Evolutionary conservation across 2,888 invertebrate genomes (phyloP), one percentile per base, ranked within the genome.

Genomic region (Drosophila percnosoma): DNA sequence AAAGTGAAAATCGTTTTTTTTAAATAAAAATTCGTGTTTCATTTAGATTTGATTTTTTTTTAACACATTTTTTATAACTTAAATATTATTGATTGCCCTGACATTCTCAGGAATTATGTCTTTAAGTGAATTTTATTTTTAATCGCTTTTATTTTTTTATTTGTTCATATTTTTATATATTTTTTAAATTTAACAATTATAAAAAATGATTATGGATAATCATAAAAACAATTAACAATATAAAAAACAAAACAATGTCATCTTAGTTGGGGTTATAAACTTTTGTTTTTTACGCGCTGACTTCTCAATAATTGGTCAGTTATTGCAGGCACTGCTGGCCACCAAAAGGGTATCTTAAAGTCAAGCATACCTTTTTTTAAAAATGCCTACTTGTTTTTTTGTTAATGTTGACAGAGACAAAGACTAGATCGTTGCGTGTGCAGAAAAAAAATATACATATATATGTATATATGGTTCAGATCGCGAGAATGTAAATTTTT

Each of bases 401-500:
- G 51, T 18, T n/a, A 27, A 29, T 51, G 11, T 51, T 29, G 51
- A 29, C 51, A 29, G 51, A 51, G 58, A 59, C 54, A 73, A 13
- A 15, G 51, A 13, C n/a, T 1, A 75, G 69, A 69, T 75, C 70
- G 75, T 65, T 58, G 27, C 27, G 18, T 29, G 5, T 27, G 18
- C 18, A 27, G 24, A 27, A 27, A 48, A 48, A 21, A 27, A 34
- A 34, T n/a, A 58, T 49, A 24, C 42, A 68, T 24, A 45, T 4
- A 24, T 24, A 8, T 7, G 1, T 33, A 52, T 21, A 27, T 36
- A 38, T 24, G n/a, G 18, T 40, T 15, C 2, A 49, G 59, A 65
- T 59, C 61, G 53, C 55, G 42, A 60, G 72, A 68, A 80, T 77
- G 66, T 54, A 77, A 78, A 73, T 69, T 62, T 62, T 36, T 34